phyloP scores from a whole-genome alignment of 2,888 invertebrate genomes.

The Caradrina kadenii region DNA sequence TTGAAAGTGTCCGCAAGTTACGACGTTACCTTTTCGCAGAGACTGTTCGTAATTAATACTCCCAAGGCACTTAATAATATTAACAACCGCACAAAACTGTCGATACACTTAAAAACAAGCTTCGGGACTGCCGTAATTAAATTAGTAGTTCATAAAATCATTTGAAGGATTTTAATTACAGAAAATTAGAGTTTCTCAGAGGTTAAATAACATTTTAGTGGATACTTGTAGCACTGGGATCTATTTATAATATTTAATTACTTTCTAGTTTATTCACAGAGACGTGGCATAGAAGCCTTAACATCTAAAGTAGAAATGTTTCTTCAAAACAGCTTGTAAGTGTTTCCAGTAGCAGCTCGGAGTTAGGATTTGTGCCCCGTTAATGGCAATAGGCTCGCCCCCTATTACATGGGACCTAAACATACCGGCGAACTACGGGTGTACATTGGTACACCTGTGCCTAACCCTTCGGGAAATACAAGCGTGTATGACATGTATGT shows the following conservation, averaged over 20 bases:
- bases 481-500: too few species aligned
- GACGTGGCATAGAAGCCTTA: too few species aligned
- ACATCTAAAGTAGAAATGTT: too few species aligned
- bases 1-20: slow-evolving; percentile 12
- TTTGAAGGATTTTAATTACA: slow-evolving; percentile 66
- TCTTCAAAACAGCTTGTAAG: too few species aligned
- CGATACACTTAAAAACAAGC: slow-evolving; percentile 61
- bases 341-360: too few species aligned
- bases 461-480: too few species aligned
- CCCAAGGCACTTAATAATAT: slow-evolving; percentile 57
- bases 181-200: slow-evolving; percentile 16
- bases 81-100: slow-evolving; percentile 61
- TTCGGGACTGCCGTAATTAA: slow-evolving; percentile 62
- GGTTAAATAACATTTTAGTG: neutral
- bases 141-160: slow-evolving; percentile 67
- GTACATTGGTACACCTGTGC: too few species aligned
- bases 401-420: too few species aligned
- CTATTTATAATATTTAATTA: neutral
- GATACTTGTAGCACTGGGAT: neutral
- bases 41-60: slow-evolving; percentile 52
- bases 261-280: neutral
- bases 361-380: too few species aligned
- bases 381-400: too few species aligned
- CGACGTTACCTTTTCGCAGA: slow-evolving; percentile 21
- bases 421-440: too few species aligned